Percentiles rank a stretch among this genome's conserved stretches.
Evolutionary conservation across 2,797 vertebrate genomes (phyloP).

Genomic region (Mus caroli): DNA sequence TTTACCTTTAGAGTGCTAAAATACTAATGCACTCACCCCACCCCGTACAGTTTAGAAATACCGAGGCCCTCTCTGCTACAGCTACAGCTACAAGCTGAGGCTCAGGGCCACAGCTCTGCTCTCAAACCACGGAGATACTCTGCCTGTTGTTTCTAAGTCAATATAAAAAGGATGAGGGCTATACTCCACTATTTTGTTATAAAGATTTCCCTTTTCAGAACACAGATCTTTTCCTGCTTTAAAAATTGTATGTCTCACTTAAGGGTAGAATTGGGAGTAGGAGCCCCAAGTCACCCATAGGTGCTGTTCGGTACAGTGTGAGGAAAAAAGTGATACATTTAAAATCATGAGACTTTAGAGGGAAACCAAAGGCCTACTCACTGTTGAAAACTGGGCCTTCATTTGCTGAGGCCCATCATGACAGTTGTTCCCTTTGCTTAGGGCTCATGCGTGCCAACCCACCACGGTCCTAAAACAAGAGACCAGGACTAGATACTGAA

Average conservation of each 20-base stretch:
- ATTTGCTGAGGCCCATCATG: background rate
- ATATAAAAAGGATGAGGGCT: background rate
- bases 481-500: background rate
- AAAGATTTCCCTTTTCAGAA: constrained; percentile 46
- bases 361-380: background rate
- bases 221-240: background rate
- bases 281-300: background rate
- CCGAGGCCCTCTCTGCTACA: background rate
- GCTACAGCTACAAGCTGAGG: background rate
- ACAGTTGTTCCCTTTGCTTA: background rate
- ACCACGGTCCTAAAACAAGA: background rate
- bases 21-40: background rate
- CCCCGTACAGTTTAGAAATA: constrained; percentile 48
- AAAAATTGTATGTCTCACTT: constrained; percentile 32
- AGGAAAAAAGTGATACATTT: background rate
- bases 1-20: constrained; percentile 68
- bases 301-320: background rate
- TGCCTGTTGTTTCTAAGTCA: background rate
- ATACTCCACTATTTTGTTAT: background rate
- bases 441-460: background rate
- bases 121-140: background rate
- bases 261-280: background rate
- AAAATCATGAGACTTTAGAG: constrained; percentile 37
- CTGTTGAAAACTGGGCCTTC: background rate
- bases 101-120: background rate